Percentiles rank a stretch among this genome's conserved stretches.
phyloP scores from a whole-genome alignment of 2,113 vertebrate species.

The Ploceus nigricollis region DNA sequence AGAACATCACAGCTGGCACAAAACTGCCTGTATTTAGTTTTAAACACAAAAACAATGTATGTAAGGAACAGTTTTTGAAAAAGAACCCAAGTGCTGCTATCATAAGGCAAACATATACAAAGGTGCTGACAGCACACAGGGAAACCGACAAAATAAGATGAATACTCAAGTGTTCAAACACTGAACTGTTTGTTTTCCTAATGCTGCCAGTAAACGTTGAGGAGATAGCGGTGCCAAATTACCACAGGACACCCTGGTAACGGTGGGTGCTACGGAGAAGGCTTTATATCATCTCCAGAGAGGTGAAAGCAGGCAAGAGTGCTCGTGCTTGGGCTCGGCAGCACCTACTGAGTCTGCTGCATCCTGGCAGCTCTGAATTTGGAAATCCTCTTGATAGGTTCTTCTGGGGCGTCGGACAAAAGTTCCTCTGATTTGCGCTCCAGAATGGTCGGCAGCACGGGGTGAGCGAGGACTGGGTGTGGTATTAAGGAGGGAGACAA shows the following conservation, averaged over 20 bases:
- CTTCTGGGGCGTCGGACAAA: conserved; percentile 71
- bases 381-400: conserved; percentile 75
- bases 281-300: not conserved
- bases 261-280: not conserved
- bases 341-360: conserved; percentile 75
- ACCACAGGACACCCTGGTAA: not conserved
- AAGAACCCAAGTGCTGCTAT: conserved; percentile 66
- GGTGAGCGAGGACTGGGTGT: conserved; percentile 81
- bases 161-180: conserved; percentile 54
- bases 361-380: conserved; percentile 95
- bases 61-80: conserved; percentile 61
- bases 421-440: conserved; percentile 89
- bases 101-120: conserved; percentile 68
- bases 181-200: conserved; percentile 11
- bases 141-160: conserved; percentile 52
- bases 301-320: not conserved
- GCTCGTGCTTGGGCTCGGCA: not conserved
- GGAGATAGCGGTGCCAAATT: conserved; percentile 22
- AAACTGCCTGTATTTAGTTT: conserved; percentile 69
- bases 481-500: conserved; percentile 72
- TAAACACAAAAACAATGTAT: conserved; percentile 67
- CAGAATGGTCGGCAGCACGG: conserved; percentile 87
- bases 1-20: conserved; percentile 72
- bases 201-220: not conserved
- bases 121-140: conserved; percentile 64